These are phyloP conservation scores for Myodes glareolus DNA, from an alignment of 2,113 vertebrate genomes.

Conservation along the genomic window DNA sequence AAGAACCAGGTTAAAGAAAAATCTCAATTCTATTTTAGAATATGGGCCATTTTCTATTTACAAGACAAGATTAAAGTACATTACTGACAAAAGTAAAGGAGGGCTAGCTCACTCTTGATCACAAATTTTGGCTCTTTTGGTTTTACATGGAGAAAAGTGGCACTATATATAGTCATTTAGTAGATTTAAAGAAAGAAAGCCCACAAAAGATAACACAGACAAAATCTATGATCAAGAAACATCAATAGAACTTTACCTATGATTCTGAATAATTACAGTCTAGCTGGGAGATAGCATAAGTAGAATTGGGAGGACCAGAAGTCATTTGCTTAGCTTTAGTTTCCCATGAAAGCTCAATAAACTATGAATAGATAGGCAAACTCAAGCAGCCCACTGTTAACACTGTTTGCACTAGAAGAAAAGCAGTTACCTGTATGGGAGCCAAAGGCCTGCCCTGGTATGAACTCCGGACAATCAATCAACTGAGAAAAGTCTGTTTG, in stretches of 20 bases:
- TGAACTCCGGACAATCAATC: constrained; percentile 96
- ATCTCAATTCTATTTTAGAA: constrained; percentile 36
- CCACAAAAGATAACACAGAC: constrained; percentile 1
- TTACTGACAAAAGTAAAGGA: constrained; percentile 56
- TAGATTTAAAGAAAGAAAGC: constrained; percentile 53
- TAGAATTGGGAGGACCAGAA: constrained; percentile 51
- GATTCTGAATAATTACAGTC: constrained; percentile 55
- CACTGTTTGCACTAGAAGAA: constrained; percentile 64
- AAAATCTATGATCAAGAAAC: constrained; percentile 44
- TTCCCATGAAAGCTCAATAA: constrained; percentile 62
- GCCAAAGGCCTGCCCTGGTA: constrained; percentile 91
- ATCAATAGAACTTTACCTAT: constrained; percentile 13
- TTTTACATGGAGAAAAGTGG: not conserved
- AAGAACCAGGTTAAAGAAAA: constrained; percentile 51
- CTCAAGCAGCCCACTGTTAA: constrained; percentile 54
- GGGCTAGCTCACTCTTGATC: not conserved
- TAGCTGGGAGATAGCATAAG: not conserved
- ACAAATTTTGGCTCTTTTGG: not conserved
- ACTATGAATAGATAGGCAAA: constrained; percentile 60
- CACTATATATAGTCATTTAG: constrained; percentile 20
- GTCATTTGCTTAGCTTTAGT: constrained; percentile 41
- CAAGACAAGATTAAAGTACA: constrained; percentile 43
- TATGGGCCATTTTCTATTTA: constrained; percentile 40
- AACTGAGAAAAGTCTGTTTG: constrained; percentile 96
- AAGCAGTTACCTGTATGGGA: constrained; percentile 89